Percentiles rank a stretch among this genome's conserved stretches.
Conservation (phyloP, 1,140 invertebrate genomes). For the Micrasema longulum region DNA sequence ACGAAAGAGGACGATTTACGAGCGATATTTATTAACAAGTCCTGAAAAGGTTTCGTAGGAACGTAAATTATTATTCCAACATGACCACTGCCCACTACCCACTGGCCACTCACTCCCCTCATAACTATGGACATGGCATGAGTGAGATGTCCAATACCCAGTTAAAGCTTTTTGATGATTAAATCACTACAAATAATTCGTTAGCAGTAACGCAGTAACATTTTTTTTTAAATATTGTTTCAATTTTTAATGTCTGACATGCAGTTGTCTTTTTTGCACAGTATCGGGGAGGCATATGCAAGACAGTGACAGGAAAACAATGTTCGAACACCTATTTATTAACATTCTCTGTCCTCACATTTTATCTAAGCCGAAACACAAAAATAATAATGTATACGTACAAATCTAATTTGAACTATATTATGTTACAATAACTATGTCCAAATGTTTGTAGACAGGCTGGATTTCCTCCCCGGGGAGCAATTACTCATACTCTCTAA, state of each 20-base stretch:
- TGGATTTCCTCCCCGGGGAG: too few relatives aligned
- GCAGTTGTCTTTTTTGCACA: too few relatives aligned
- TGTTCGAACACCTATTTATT: too few relatives aligned
- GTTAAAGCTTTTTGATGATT: background rate
- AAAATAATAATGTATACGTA: too few relatives aligned
- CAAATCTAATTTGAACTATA: background rate
- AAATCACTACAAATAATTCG: background rate
- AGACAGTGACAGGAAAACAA: too few relatives aligned
- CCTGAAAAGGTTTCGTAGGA: constrained; percentile 11
- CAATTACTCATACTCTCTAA: background rate
- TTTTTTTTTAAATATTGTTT: too few relatives aligned
- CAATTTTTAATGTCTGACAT: too few relatives aligned
- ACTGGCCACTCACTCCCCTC: constrained; percentile 14
- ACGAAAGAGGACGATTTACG: constrained; percentile 31
- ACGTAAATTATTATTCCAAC: too few relatives aligned
- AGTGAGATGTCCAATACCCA: constrained; percentile 22
- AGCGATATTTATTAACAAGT: constrained; percentile 30
- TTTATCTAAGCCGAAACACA: background rate
- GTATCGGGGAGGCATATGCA: too few relatives aligned
- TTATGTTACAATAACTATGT: background rate
- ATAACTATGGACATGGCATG: too few relatives aligned
- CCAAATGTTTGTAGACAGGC: too few relatives aligned
- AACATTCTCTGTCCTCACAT: background rate
- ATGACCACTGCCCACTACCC: constrained; percentile 1
- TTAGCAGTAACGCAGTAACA: background rate